Percentiles rank a stretch among this genome's conserved stretches.
phyloP scores from a whole-genome alignment of 2,888 invertebrate genomes.

The Zygaena filipendulae region DNA sequence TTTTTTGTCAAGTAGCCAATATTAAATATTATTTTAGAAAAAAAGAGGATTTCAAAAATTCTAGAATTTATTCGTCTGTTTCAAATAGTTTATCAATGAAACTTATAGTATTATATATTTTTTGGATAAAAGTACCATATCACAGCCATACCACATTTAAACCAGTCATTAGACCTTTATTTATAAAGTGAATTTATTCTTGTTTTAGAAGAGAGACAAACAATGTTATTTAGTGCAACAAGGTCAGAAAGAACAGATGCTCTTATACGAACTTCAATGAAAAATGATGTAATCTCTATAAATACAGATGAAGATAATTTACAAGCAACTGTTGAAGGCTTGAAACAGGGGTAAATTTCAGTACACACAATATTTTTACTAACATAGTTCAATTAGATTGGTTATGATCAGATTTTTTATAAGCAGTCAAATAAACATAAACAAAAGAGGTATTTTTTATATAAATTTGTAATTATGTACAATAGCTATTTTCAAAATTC shows the following conservation, averaged over 20 bases:
- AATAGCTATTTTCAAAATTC: conserved; percentile 1
- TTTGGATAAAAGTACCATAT: too few species aligned
- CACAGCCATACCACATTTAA: too few species aligned
- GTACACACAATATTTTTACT: conserved; percentile 9
- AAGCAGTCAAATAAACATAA: not conserved
- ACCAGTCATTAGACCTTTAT: too few species aligned
- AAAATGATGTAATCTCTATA: conserved; percentile 88
- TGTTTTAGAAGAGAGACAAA: conserved; percentile 86
- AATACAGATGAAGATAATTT: conserved; percentile 90
- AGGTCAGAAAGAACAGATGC: conserved; percentile 91
- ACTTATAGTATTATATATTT: too few species aligned
- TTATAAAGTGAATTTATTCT: too few species aligned
- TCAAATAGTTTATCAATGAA: too few species aligned
- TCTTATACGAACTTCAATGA: conserved; percentile 86
- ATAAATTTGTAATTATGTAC: not conserved
- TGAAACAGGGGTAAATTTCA: conserved; percentile 84
- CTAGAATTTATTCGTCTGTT: too few species aligned
- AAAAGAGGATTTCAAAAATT: too few species aligned
- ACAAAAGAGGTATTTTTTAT: too few species aligned
- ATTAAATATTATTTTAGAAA: too few species aligned
- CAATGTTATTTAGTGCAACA: conserved; percentile 97
- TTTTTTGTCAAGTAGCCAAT: too few species aligned
- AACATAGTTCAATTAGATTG: too few species aligned
- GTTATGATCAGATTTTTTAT: not conserved
- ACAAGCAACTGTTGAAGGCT: conserved; percentile 82